Conservation (phyloP, 1,140 invertebrate genomes). For the Psilanteris sp. region DNA sequence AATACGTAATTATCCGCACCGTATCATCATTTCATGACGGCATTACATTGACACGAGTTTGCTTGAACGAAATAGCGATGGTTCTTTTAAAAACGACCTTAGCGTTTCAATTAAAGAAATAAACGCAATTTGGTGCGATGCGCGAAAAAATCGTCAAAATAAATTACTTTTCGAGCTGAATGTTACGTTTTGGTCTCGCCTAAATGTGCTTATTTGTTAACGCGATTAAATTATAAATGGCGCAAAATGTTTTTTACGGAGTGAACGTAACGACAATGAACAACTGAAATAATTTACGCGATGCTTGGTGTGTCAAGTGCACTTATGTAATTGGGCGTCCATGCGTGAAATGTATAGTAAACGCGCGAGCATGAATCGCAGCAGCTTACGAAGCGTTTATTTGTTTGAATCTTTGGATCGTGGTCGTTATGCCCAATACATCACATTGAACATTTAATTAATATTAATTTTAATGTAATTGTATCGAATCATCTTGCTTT, state of each 20-base stretch:
- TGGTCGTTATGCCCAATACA: too few species aligned
- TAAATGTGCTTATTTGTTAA: background rate
- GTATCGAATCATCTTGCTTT: too few species aligned
- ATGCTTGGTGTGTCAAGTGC: conserved; percentile 19
- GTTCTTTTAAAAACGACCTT: conserved; percentile 2
- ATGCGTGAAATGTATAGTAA: conserved; percentile 11
- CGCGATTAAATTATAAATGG: conserved; percentile 6
- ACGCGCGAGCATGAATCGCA: background rate
- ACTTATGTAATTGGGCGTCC: conserved; percentile 34
- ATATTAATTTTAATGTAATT: too few species aligned
- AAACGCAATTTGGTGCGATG: background rate
- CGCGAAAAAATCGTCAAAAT: background rate
- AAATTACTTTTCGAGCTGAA: conserved; percentile 3
- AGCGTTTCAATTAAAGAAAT: conserved; percentile 10
- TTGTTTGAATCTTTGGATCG: too few species aligned
- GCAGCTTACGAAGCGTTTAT: conserved; percentile 5
- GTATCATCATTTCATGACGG: conserved; percentile 33
- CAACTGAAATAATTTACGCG: conserved; percentile 25
- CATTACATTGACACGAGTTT: conserved; percentile 10
- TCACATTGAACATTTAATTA: too few species aligned
- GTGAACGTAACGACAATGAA: conserved; percentile 1
- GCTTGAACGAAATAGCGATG: too few species aligned
- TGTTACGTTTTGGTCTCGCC: too few species aligned
- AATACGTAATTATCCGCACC: conserved; percentile 43
- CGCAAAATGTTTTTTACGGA: background rate